These are phyloP conservation scores for Corydoras maculifer DNA, from an alignment of 2,113 vertebrate species.

Conservation along the genomic window DNA sequence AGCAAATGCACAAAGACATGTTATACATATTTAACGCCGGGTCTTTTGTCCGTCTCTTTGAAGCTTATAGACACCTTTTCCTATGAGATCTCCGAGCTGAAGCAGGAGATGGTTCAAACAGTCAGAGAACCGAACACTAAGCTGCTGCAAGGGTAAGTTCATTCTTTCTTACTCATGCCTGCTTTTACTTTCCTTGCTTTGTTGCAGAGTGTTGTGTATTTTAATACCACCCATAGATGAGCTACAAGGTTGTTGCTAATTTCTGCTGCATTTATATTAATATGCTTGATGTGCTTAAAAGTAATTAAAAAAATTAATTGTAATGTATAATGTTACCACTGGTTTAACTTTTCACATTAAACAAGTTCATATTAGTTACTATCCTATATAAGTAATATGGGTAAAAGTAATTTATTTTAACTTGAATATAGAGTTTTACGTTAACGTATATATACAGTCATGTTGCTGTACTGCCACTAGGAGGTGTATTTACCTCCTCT, in stretches of 20 bases:
- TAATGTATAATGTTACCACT: too few species aligned
- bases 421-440: too few species aligned
- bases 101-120: constrained; percentile 85
- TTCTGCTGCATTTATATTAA: too few species aligned
- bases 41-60: constrained; percentile 30
- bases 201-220: too few species aligned
- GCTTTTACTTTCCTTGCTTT: neutral
- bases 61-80: constrained; percentile 91
- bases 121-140: constrained; percentile 59
- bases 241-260: too few species aligned
- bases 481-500: constrained; percentile 1
- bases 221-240: too few species aligned
- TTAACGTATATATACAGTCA: neutral
- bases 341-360: too few species aligned
- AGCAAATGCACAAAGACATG: neutral
- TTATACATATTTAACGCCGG: constrained; percentile 4
- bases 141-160: constrained; percentile 54
- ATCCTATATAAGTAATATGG: too few species aligned
- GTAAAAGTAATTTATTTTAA: neutral
- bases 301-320: too few species aligned
- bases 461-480: constrained; percentile 12
- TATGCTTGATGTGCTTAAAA: too few species aligned
- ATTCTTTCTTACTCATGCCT: neutral
- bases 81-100: constrained; percentile 86
- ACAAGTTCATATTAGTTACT: too few species aligned